Conservation (phyloP, 2,113 vertebrate species). For the Clarias batrachus region DNA sequence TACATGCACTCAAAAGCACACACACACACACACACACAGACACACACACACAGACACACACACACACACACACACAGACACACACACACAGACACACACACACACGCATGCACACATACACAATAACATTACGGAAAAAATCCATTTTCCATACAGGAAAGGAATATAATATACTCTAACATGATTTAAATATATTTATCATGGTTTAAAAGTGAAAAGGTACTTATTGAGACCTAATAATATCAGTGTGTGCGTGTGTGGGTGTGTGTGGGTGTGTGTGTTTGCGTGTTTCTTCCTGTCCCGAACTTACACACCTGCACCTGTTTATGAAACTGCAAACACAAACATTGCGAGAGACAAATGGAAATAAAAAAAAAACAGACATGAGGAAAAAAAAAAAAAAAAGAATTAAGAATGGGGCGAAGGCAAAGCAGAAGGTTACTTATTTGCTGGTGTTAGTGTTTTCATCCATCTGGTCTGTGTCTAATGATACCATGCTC, state of each 20-base stretch:
- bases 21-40: slow-evolving; percentile 42
- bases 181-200: not conserved
- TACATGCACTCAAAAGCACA: slow-evolving; percentile 48
- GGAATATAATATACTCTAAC: not conserved
- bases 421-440: not conserved
- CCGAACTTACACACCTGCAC: not conserved
- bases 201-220: not conserved
- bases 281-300: slow-evolving; percentile 8
- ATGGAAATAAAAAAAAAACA: slow-evolving; percentile 3
- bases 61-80: slow-evolving; percentile 12
- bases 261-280: not conserved
- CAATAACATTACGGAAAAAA: not conserved
- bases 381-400: not conserved
- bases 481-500: slow-evolving; percentile 8
- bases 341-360: not conserved
- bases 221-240: not conserved
- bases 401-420: not conserved
- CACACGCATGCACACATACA: not conserved
- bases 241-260: not conserved
- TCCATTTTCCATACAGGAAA: not conserved
- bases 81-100: slow-evolving; percentile 29
- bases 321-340: not conserved
- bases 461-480: slow-evolving; percentile 20
- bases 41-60: slow-evolving; percentile 14
- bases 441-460: slow-evolving; percentile 17